Base-by-base conservation (phyloP, 2,113 vertebrate species). In the Numida meleagris region DNA sequence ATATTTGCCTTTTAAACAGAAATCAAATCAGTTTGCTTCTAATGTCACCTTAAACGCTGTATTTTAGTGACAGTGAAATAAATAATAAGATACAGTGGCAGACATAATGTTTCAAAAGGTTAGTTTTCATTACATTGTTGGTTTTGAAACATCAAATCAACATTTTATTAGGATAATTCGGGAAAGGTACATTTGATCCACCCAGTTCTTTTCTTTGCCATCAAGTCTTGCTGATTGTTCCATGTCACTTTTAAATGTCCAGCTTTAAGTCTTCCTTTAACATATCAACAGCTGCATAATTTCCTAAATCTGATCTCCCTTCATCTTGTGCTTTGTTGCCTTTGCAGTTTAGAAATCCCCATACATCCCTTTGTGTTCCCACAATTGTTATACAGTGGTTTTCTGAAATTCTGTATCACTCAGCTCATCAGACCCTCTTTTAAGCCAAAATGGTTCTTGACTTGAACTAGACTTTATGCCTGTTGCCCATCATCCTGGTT, bases 1-100 rank as follows among this genome's bases (percentile, higher is more conserved):
- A n/a, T 94, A 42, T 85, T 95, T 93, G 84, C 51, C 18, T 72
- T 83, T 75, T 80, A 94, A 96, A 87, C 14, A 65, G 25, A 93
- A 91, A 92, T 95, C 80, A 91, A 91, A 93, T 85, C 53, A 82
- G 43, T 68, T 70, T 80, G 33, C 38, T 87, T 15, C 40, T 91
- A 43, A 58, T 76, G 48, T 75, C 51, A 53, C 53, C 24, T 82
- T 93, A 94, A 91, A 78, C 43, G 43, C 46, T 20, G 10, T n/a
- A n/a, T 45, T 85, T 80, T 95, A 73, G 46, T 36, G 72, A 51
- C 40, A 82, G 10, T 66, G 67, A 80, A 93, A 70, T 89, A 59
- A 59, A 59, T 63, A 62, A 62, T 18, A 93, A 80, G 72, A 71
- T 59, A 45, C 13, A 75, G 75, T 83, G 67, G 31, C 34, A 77